phyloP scores from a whole-genome alignment of 2,888 invertebrate species.

The Chalcosyrphus nemorum region DNA sequence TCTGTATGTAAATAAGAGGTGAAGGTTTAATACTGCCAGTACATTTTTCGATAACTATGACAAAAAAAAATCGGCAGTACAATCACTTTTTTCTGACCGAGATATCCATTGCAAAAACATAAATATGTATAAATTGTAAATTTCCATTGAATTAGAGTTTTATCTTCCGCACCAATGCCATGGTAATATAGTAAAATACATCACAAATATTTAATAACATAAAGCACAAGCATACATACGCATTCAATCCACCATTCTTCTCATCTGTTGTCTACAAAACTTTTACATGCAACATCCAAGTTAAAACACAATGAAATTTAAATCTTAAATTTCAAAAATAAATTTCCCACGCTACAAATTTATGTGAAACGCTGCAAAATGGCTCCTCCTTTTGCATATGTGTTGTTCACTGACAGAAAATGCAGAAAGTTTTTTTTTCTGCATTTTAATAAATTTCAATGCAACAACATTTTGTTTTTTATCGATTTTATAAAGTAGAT shows the following conservation, averaged over 20 bases:
- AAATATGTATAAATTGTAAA: constrained; percentile 18
- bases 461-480: constrained; percentile 8
- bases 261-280: background rate
- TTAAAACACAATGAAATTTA: constrained; percentile 32
- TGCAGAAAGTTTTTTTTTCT: constrained; percentile 3
- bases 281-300: background rate
- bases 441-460: constrained; percentile 6
- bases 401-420: background rate
- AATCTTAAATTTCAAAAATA: constrained; percentile 21
- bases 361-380: constrained; percentile 5
- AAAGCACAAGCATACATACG: background rate
- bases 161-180: constrained; percentile 27
- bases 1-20: too few relatives aligned
- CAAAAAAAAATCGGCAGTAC: background rate
- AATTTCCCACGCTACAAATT: constrained; percentile 11
- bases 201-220: background rate
- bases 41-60: background rate
- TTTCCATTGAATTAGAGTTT: constrained; percentile 17
- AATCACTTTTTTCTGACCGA: background rate
- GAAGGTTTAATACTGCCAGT: too few relatives aligned
- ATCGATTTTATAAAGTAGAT: background rate
- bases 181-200: background rate
- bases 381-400: background rate
- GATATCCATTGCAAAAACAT: background rate
- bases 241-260: background rate